These are phyloP conservation scores for Aspiorhynchus laticeps DNA, from an alignment of 2,113 vertebrate genomes.

Conservation along the genomic window DNA sequence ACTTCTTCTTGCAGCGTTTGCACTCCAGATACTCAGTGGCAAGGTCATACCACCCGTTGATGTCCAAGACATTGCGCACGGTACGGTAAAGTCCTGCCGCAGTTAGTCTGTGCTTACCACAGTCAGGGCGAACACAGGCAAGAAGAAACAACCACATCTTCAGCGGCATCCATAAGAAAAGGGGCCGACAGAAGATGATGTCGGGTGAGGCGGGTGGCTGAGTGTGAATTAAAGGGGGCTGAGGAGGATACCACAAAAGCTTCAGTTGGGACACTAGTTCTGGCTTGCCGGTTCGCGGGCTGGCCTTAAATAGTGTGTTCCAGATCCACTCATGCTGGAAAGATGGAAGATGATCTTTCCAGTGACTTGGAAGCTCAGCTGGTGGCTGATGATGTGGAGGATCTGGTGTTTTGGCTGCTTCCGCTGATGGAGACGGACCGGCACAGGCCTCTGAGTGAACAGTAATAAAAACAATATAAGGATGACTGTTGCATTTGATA, in stretches of 20 bases:
- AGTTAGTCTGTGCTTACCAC: conserved; percentile 14
- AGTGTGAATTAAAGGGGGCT: background rate
- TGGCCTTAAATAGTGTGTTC: background rate
- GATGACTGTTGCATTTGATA: no score
- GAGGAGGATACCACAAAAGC: conserved; percentile 35
- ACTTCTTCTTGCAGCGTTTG: no score
- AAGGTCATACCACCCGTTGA: no score
- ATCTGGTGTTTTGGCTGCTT: no score
- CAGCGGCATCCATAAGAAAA: conserved; percentile 34
- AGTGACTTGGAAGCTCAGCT: no score
- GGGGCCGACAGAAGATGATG: conserved; percentile 9
- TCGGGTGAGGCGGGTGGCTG: background rate
- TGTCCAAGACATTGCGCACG: conserved; percentile 18
- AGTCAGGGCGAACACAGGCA: background rate
- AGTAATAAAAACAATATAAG: no score
- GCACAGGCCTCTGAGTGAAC: no score
- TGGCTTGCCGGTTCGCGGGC: background rate
- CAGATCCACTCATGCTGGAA: conserved; percentile 5
- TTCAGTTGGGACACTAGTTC: conserved; percentile 15
- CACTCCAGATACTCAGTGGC: no score
- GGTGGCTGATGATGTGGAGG: no score
- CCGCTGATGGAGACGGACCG: no score
- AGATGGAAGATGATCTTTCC: conserved; percentile 9
- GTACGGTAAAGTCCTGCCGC: conserved; percentile 14
- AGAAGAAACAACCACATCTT: conserved; percentile 22